Conservation (phyloP, 2,113 vertebrate genomes). For the Ophthalmotilapia sp. region DNA sequence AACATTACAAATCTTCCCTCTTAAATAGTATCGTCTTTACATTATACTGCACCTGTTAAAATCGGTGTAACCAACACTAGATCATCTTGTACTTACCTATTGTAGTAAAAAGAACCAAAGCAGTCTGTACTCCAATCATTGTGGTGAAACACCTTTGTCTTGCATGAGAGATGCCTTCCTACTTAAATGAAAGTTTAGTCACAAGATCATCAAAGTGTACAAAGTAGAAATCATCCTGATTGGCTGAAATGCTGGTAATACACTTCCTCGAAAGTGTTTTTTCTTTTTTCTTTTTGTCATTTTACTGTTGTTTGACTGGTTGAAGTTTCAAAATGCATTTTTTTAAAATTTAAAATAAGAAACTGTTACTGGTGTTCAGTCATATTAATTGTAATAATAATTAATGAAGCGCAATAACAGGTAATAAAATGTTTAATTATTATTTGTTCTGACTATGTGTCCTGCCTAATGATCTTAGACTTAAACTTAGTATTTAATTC, state of each 20-base stretch:
- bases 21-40: fast-evolving
- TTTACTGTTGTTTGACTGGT: background rate
- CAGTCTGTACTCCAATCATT: background rate
- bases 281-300: background rate
- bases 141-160: background rate
- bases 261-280: background rate
- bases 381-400: background rate
- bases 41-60: background rate
- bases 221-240: background rate
- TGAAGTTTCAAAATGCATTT: background rate
- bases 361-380: background rate
- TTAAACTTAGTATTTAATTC: background rate
- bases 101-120: background rate
- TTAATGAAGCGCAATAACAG: background rate
- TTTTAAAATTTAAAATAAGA: fast-evolving
- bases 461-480: fast-evolving
- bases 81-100: background rate
- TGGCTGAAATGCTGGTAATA: too few relatives aligned
- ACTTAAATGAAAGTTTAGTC: fast-evolving
- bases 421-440: fast-evolving
- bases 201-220: too few relatives aligned
- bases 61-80: fast-evolving
- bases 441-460: background rate
- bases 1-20: background rate
- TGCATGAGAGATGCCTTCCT: too few relatives aligned